Evolutionary conservation across 2,888 invertebrate genomes (phyloP).

Genomic region (Eupithecia abbreviata): DNA sequence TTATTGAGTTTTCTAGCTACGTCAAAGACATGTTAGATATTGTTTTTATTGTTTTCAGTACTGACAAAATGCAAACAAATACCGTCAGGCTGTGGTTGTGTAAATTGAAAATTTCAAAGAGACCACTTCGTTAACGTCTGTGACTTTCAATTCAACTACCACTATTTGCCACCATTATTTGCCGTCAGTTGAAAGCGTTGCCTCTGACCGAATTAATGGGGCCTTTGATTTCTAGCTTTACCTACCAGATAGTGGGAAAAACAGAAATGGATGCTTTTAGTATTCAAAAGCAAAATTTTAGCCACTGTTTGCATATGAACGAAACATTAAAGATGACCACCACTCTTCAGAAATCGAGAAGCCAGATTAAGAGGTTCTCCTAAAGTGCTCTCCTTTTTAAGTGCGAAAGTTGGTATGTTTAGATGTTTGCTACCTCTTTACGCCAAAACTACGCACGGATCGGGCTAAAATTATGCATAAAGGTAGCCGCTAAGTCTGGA

Average conservation of each 20-base stretch:
- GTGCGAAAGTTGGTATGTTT: too few relatives aligned
- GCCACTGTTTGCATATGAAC: not conserved
- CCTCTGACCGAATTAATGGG: slow-evolving; percentile 19
- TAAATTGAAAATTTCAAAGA: not conserved
- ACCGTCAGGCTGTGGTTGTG: not conserved
- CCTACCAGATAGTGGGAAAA: not conserved
- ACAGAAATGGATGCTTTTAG: not conserved
- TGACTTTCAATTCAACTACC: slow-evolving; percentile 17
- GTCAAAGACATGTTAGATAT: not conserved
- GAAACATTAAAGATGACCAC: not conserved
- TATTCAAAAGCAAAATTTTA: not conserved
- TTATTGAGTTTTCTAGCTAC: too few relatives aligned
- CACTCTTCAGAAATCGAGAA: too few relatives aligned
- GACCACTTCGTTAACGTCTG: slow-evolving; percentile 13
- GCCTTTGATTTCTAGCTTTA: slow-evolving; percentile 17
- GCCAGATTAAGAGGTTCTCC: too few relatives aligned
- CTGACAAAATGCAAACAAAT: not conserved
- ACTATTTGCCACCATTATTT: slow-evolving; percentile 36
- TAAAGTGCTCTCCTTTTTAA: too few relatives aligned
- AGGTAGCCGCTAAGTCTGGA: too few relatives aligned
- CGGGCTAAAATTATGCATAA: too few relatives aligned
- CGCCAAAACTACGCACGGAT: too few relatives aligned
- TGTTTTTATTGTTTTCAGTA: not conserved
- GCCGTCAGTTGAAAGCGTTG: slow-evolving; percentile 31
- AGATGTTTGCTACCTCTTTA: too few relatives aligned